Conservation (phyloP, 2,888 invertebrate species). For the Halictus ligatus region DNA sequence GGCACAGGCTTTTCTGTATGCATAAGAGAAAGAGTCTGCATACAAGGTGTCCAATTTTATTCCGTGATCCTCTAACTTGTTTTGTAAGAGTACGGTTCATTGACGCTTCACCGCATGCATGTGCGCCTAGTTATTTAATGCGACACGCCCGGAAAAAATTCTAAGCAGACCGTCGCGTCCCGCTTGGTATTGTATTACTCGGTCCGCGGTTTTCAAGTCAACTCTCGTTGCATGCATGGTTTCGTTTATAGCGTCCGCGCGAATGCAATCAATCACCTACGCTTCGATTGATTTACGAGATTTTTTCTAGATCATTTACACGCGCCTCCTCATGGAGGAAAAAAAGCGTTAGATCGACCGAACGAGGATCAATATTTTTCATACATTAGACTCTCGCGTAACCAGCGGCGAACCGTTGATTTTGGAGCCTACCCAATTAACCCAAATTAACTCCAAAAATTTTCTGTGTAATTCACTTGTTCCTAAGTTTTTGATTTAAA, state of each 20-base stretch:
- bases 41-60: constrained; percentile 15
- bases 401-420: background rate
- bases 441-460: too few relatives aligned
- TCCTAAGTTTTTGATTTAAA: too few relatives aligned
- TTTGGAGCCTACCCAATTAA: too few relatives aligned
- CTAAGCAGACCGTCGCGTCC: constrained; percentile 51
- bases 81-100: constrained; percentile 52
- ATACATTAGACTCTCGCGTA: background rate
- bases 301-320: background rate
- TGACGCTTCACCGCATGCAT: constrained; percentile 57
- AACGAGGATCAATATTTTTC: background rate
- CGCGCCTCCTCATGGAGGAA: too few relatives aligned
- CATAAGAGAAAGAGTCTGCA: background rate
- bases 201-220: constrained; percentile 70
- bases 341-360: background rate
- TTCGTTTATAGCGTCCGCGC: constrained; percentile 31
- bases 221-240: constrained; percentile 60
- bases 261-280: background rate
- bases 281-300: background rate
- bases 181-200: constrained; percentile 66
- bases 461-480: too few relatives aligned
- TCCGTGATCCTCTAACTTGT: constrained; percentile 15
- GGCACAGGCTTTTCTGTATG: background rate
- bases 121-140: constrained; percentile 60
- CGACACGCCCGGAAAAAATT: constrained; percentile 59